Percentiles rank a stretch among this genome's conserved stretches.
phyloP scores from a whole-genome alignment of 1,140 invertebrate genomes.

The Globodera rostochiensis region DNA sequence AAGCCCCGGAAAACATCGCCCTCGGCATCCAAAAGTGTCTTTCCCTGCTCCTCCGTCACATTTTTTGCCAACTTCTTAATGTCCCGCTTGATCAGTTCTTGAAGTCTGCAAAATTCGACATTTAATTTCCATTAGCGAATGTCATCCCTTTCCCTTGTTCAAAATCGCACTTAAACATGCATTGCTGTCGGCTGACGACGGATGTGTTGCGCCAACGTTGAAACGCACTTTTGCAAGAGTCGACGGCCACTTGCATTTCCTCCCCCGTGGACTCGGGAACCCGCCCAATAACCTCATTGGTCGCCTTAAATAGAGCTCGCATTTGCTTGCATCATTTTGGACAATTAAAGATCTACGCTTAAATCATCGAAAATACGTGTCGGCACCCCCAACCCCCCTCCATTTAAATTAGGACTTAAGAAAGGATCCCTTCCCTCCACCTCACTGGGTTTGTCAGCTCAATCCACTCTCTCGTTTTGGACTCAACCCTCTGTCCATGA shows the following conservation, averaged over 20 bases:
- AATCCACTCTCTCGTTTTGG: slow-evolving; percentile 62
- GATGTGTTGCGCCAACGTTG: slow-evolving; percentile 87
- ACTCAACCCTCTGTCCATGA: slow-evolving; percentile 62
- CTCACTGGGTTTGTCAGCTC: slow-evolving; percentile 64
- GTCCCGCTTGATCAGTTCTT: slow-evolving; percentile 78
- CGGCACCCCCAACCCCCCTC: no score
- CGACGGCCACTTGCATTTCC: slow-evolving; percentile 89
- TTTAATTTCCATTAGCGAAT: not conserved
- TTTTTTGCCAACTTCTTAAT: slow-evolving; percentile 84
- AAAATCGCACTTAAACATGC: slow-evolving; percentile 76
- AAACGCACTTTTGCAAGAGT: slow-evolving; percentile 80
- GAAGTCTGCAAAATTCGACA: slow-evolving; percentile 71
- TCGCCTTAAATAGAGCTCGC: slow-evolving; percentile 68
- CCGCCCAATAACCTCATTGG: slow-evolving; percentile 74
- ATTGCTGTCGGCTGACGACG: slow-evolving; percentile 86
- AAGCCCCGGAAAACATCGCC: slow-evolving; percentile 95
- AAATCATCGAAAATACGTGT: no score
- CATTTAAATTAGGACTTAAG: no score
- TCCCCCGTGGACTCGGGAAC: slow-evolving; percentile 86
- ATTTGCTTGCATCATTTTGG: no score
- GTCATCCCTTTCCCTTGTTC: not conserved
- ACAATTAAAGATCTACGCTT: no score
- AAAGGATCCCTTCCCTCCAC: not conserved
- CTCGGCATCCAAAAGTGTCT: slow-evolving; percentile 93
- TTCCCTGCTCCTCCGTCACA: slow-evolving; percentile 94